Base-by-base conservation (phyloP, 2,797 vertebrate genomes). In the Premnoplex brunnescens region DNA sequence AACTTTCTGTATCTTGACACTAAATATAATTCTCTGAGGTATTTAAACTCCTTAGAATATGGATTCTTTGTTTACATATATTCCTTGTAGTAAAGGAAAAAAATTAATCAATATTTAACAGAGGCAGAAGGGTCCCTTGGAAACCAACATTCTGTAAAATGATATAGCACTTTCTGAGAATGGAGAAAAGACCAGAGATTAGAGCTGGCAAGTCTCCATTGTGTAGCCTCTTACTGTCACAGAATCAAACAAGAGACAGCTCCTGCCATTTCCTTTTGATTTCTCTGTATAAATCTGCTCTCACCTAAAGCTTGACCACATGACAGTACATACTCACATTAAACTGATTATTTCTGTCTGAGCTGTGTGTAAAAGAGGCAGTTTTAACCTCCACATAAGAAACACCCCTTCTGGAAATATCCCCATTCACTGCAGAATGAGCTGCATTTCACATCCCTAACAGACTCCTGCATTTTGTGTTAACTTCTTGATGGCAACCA, bases 261-360 rank as follows among this genome's bases (percentile, higher is more conserved):
- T 93, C 84, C 91, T 18, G 91, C 69, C 49, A 92, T 91, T 95
- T 94, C 83, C 93, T 97, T 97, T 97, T 97, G 94, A 97, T 97
- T 97, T 96, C 28, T 46, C 88, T 95, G 94, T 96, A 79, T 97
- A 97, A 97, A 97, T 97, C 97, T 97, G 95, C 95, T 97, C 86
- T 97, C 97, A 97, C 96, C 95, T 97, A 89, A 77, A 85, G 63
- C 83, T 88, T 93, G 96, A 95, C 81, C 93, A 74, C 86, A 64
- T 93, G 94, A 94, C 37, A 79, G 62, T 78, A 75, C 83, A 92
- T 90, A 93, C 84, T 69, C 93, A 97, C 88, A 89, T 96, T 97
- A 97, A 97, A 97, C 82, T 94, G 96, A 96, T 98, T 97, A 95
- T 96, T 97, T 96, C 94, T 97, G 91, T 96, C 95, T 95, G 90